Evolutionary conservation across 1,140 invertebrate genomes (phyloP).

Genomic region (Latrodectus geometricus): DNA sequence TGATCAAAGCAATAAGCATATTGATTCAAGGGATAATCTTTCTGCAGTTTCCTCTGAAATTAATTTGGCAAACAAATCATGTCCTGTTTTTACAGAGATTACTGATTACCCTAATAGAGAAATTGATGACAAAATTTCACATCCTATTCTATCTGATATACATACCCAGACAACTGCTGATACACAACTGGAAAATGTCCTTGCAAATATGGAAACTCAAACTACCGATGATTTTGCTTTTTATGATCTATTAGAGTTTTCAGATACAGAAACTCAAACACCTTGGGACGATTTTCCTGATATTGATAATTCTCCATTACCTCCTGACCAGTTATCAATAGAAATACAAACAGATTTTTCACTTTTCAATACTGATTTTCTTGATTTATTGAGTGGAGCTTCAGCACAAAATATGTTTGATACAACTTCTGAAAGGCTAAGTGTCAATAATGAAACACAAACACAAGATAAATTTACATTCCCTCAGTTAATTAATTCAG

Average conservation of each 20-base stretch:
- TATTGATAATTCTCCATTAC: conserved; percentile 41
- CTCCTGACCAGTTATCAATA: conserved; percentile 48
- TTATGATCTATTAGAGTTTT: conserved; percentile 60
- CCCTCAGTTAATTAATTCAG: conserved; percentile 45
- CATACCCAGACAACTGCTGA: conserved; percentile 44
- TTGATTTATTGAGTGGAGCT: conserved; percentile 22
- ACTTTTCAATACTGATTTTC: conserved; percentile 20
- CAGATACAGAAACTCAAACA: conserved; percentile 63
- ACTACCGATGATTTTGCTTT: conserved; percentile 60
- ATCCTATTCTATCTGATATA: conserved; percentile 32
- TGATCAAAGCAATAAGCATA: not conserved
- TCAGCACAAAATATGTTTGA: conserved; percentile 28
- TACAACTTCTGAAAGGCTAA: not conserved
- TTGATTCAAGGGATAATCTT: not conserved
- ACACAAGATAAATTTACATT: conserved; percentile 33
- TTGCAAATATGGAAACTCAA: conserved; percentile 60
- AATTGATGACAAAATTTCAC: not conserved
- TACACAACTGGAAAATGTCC: conserved; percentile 26
- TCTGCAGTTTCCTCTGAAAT: not conserved
- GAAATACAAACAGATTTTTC: conserved; percentile 58
- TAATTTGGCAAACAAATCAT: not conserved
- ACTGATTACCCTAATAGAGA: not conserved
- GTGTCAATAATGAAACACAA: conserved; percentile 47
- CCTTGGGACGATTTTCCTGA: conserved; percentile 60
- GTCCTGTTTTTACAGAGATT: not conserved